These are phyloP conservation scores for Nannospalax galili DNA, from an alignment of 2,113 vertebrate species.

Conservation along the genomic window DNA sequence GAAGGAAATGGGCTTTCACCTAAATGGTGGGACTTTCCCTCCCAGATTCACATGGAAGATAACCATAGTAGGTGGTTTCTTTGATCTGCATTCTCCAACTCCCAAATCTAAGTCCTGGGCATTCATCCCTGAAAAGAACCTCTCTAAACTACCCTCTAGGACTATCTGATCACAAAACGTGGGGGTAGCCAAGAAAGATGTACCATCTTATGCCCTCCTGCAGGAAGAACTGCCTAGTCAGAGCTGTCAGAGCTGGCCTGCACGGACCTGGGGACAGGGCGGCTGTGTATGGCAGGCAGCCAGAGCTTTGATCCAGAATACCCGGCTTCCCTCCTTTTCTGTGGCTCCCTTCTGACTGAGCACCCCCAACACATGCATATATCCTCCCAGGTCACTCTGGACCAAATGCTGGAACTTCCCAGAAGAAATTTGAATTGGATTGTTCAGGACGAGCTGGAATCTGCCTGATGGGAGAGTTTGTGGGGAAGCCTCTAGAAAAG, in stretches of 20 bases:
- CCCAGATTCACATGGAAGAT: neutral
- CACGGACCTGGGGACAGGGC: neutral
- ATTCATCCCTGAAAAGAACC: constrained; percentile 60
- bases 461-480: neutral
- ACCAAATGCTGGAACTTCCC: neutral
- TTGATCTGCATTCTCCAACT: constrained; percentile 49
- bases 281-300: neutral
- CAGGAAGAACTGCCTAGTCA: neutral
- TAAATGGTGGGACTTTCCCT: neutral
- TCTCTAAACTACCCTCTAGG: constrained; percentile 56
- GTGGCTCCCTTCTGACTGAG: too few species aligned
- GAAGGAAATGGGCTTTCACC: neutral
- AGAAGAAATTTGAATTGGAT: neutral
- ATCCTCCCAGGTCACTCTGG: accelerated
- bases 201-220: neutral
- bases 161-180: neutral
- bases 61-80: neutral
- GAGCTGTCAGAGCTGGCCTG: neutral
- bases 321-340: neutral
- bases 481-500: too few species aligned
- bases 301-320: neutral
- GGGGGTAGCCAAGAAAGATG: neutral
- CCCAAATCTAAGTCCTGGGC: constrained; percentile 59
- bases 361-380: accelerated
- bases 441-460: neutral